phyloP scores from a whole-genome alignment of 1,140 invertebrate species.

The Cydia amplana region DNA sequence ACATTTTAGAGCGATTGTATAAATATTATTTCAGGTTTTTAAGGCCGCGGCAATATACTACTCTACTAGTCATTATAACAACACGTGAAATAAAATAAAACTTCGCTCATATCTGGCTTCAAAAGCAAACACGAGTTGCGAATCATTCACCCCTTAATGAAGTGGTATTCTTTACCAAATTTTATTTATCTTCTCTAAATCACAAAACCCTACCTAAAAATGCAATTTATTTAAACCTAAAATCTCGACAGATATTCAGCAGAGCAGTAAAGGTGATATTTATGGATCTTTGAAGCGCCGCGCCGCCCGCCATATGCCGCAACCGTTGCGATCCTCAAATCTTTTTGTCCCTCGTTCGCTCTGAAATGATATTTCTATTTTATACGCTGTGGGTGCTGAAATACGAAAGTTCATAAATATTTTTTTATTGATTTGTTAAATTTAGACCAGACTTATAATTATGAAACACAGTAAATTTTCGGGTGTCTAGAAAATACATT shows the following conservation, averaged over 20 bases:
- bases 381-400: not conserved
- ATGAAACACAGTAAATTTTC: not conserved
- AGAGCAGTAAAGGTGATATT: slow-evolving; percentile 23
- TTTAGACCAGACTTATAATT: too few relatives aligned
- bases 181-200: not conserved
- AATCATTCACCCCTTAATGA: too few relatives aligned
- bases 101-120: too few relatives aligned
- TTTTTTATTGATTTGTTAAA: not conserved
- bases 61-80: too few relatives aligned
- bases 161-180: not conserved
- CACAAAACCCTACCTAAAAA: not conserved
- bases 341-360: slow-evolving; percentile 24
- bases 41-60: too few relatives aligned
- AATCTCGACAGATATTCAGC: slow-evolving; percentile 2
- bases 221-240: not conserved
- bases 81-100: too few relatives aligned
- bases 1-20: too few relatives aligned
- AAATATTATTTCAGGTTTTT: too few relatives aligned
- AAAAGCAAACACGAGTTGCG: too few relatives aligned
- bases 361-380: slow-evolving; percentile 24
- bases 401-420: not conserved
- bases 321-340: slow-evolving; percentile 10
- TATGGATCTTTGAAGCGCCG: not conserved
- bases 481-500: too few relatives aligned
- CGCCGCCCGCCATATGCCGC: slow-evolving; percentile 19